Evolutionary conservation across 1,140 invertebrate genomes (phyloP).

Genomic region (Yoshiicerus persimilis): DNA sequence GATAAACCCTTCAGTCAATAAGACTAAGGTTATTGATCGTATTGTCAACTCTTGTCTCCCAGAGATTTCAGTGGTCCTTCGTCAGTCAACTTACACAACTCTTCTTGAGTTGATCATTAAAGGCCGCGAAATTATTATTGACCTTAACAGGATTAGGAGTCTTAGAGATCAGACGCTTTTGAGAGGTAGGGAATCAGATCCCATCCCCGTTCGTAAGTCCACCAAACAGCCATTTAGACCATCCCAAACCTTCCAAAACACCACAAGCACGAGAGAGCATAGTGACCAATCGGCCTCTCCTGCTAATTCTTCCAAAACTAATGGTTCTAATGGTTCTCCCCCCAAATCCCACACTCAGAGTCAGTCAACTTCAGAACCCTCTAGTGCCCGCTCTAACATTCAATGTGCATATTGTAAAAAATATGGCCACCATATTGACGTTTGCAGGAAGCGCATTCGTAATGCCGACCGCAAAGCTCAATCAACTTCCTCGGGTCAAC

Average conservation of each 20-base stretch:
- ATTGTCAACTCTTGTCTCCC: neutral
- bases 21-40: neutral
- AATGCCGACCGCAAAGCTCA: neutral
- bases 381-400: no score
- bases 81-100: neutral
- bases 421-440: neutral
- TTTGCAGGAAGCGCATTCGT: neutral
- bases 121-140: neutral
- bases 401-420: neutral
- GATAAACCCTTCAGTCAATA: neutral
- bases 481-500: neutral
- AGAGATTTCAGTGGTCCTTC: neutral
- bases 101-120: neutral
- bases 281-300: neutral
- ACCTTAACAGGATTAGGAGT: neutral
- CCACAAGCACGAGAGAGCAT: neutral
- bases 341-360: neutral
- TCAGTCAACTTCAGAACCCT: neutral
- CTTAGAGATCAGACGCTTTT: neutral
- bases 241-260: neutral
- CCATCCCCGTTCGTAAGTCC: neutral
- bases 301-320: no score
- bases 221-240: neutral
- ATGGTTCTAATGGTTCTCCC: no score
- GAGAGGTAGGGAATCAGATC: neutral